These are phyloP conservation scores for Nipponia nippon DNA, from an alignment of 2,113 vertebrate species.

Conservation along the genomic window DNA sequence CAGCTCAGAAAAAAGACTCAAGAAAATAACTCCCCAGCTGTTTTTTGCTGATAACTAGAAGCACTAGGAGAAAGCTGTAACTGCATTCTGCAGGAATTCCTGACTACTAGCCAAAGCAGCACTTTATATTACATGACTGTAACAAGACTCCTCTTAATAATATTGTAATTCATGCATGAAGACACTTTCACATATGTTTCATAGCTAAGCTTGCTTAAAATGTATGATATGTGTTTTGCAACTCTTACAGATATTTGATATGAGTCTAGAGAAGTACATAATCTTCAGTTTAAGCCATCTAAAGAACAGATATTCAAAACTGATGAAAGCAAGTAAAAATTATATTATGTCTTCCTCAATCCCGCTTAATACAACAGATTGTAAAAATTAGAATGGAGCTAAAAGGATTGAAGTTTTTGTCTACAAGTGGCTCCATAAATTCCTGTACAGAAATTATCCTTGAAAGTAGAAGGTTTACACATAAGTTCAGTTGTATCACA, in stretches of 20 bases:
- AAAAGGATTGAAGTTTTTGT: not conserved
- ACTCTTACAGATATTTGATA: not conserved
- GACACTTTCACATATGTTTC: not conserved
- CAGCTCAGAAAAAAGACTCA: not conserved
- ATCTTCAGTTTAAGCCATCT: not conserved
- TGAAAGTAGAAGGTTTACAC: not conserved
- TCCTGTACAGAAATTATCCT: not conserved
- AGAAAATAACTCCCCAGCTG: conserved; percentile 41
- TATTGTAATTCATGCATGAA: conserved; percentile 39
- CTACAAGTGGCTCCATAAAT: not conserved
- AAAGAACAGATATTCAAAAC: not conserved
- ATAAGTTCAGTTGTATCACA: not conserved
- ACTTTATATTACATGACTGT: not conserved
- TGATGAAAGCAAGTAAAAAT: not conserved
- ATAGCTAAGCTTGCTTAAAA: not conserved
- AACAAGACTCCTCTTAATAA: conserved; percentile 12
- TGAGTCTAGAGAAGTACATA: not conserved
- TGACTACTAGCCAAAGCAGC: conserved; percentile 1
- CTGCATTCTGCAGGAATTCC: conserved; percentile 42
- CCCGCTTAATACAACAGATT: not conserved
- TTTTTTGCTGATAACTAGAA: conserved; percentile 56
- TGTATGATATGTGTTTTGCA: not conserved
- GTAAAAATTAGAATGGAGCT: not conserved
- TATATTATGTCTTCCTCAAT: not conserved
- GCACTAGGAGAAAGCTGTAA: conserved; percentile 9